A percentile compares a stretch with the other conserved stretches of the same genome.
These are phyloP conservation scores for Listronotus bonariensis DNA, from an alignment of 1,140 invertebrate species.

Conservation along the genomic window DNA sequence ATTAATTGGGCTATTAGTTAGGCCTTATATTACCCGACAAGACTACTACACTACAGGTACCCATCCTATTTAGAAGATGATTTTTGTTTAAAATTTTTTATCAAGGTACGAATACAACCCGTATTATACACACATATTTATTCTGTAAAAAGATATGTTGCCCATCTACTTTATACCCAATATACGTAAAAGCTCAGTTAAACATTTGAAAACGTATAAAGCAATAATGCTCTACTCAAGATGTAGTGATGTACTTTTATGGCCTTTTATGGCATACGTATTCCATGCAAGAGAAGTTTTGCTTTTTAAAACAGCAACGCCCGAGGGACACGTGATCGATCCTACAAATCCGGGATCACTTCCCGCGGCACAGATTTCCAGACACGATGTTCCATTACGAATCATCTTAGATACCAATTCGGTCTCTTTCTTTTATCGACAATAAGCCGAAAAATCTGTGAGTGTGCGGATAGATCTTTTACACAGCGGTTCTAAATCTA, in stretches of 20 bases:
- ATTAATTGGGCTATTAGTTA: too few relatives aligned
- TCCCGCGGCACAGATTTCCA: slow-evolving; percentile 33
- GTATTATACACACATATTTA: too few relatives aligned
- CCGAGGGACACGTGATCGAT: slow-evolving; percentile 33
- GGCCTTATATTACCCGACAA: too few relatives aligned
- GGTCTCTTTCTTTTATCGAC: slow-evolving; percentile 24
- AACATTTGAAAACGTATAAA: slow-evolving; percentile 6
- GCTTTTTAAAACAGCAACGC: slow-evolving; percentile 31
- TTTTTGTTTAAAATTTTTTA: too few relatives aligned
- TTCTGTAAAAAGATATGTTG: too few relatives aligned
- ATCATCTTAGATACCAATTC: slow-evolving; percentile 30
- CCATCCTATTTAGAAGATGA: too few relatives aligned
- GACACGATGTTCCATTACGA: slow-evolving; percentile 33
- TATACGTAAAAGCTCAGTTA: slow-evolving; percentile 5
- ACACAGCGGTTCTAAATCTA: background rate
- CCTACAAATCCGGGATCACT: slow-evolving; percentile 28
- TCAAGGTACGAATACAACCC: too few relatives aligned
- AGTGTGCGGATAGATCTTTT: background rate
- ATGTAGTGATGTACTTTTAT: slow-evolving; percentile 11
- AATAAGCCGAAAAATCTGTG: slow-evolving; percentile 24
- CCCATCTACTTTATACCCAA: background rate
- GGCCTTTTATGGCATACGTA: slow-evolving; percentile 10
- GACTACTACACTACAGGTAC: too few relatives aligned
- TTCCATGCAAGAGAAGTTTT: slow-evolving; percentile 21
- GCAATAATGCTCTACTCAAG: slow-evolving; percentile 13